These are phyloP conservation scores for Nebria brevicollis DNA, from an alignment of 2,888 invertebrate genomes.

Conservation along the genomic window DNA sequence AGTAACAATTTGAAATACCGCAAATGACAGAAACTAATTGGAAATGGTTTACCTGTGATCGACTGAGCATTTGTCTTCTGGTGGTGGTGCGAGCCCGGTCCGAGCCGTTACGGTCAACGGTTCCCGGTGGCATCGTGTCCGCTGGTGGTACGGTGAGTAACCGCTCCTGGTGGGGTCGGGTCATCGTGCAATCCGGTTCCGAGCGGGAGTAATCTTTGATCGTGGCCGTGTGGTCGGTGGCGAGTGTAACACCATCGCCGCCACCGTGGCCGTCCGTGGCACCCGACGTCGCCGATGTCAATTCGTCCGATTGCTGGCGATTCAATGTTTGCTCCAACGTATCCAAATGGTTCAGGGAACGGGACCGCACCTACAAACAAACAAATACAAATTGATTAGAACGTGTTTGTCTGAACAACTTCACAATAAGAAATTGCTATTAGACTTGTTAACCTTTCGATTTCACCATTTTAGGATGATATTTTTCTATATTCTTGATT, in stretches of 20 bases:
- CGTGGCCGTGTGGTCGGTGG: slow-evolving; percentile 41
- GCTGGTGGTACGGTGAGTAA: slow-evolving; percentile 58
- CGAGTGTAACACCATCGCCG: not conserved
- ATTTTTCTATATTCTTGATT: too few relatives aligned
- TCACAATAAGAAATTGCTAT: not conserved
- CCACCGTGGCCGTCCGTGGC: slow-evolving; percentile 57
- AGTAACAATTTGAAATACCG: not conserved
- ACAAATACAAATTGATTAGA: slow-evolving; percentile 8
- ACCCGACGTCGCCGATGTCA: not conserved
- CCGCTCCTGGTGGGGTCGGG: slow-evolving; percentile 49
- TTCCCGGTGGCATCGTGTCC: slow-evolving; percentile 49
- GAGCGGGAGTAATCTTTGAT: slow-evolving; percentile 62
- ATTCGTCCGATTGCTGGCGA: slow-evolving; percentile 25
- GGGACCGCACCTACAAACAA: slow-evolving; percentile 71
- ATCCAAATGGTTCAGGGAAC: slow-evolving; percentile 78
- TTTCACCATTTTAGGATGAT: not conserved
- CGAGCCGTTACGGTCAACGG: slow-evolving; percentile 65
- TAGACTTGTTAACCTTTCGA: not conserved
- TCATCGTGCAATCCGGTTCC: slow-evolving; percentile 61
- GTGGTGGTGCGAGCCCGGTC: slow-evolving; percentile 56
- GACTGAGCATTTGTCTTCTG: slow-evolving; percentile 67
- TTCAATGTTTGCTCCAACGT: slow-evolving; percentile 66
- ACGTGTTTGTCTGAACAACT: not conserved
- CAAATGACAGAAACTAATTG: not conserved
- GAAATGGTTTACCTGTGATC: slow-evolving; percentile 66